These are phyloP conservation scores for Lacanobia oleracea DNA, from an alignment of 2,888 invertebrate genomes.

Conservation along the genomic window DNA sequence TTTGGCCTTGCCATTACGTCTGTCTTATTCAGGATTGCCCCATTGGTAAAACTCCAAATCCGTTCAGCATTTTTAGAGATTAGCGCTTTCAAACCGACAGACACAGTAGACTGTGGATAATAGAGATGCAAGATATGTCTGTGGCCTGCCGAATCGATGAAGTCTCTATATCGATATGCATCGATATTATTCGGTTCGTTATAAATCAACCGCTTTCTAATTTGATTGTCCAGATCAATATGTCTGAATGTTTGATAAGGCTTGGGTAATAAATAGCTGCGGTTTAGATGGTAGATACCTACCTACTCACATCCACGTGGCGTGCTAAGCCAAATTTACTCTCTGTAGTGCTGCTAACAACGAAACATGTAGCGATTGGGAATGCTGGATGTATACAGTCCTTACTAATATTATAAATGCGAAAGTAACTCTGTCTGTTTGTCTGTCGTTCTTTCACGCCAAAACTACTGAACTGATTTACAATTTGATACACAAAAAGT, in stretches of 20 bases:
- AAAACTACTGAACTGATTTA: no score
- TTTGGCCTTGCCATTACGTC: background rate
- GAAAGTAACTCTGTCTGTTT: no score
- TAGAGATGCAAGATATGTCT: slow-evolving; percentile 23
- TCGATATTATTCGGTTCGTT: slow-evolving; percentile 31
- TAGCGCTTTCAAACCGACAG: background rate
- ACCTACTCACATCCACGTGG: background rate
- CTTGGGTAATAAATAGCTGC: slow-evolving; percentile 30
- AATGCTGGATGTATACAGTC: background rate
- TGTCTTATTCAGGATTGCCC: background rate
- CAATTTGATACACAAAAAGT: no score
- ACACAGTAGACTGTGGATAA: background rate
- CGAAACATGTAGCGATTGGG: background rate
- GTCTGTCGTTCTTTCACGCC: no score
- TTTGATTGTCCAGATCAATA: slow-evolving; percentile 56
- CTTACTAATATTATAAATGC: no score
- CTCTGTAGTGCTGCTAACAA: background rate
- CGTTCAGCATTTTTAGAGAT: slow-evolving; percentile 12
- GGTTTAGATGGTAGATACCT: slow-evolving; percentile 5
- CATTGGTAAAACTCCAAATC: slow-evolving; percentile 12
- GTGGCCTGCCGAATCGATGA: slow-evolving; percentile 13
- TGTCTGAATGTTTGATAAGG: slow-evolving; percentile 46
- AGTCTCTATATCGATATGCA: slow-evolving; percentile 25
- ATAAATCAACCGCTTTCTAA: slow-evolving; percentile 57
- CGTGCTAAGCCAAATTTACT: background rate